These are phyloP conservation scores for Tamandua tetradactyla DNA, from an alignment of 2,797 vertebrate genomes.

Conservation along the genomic window DNA sequence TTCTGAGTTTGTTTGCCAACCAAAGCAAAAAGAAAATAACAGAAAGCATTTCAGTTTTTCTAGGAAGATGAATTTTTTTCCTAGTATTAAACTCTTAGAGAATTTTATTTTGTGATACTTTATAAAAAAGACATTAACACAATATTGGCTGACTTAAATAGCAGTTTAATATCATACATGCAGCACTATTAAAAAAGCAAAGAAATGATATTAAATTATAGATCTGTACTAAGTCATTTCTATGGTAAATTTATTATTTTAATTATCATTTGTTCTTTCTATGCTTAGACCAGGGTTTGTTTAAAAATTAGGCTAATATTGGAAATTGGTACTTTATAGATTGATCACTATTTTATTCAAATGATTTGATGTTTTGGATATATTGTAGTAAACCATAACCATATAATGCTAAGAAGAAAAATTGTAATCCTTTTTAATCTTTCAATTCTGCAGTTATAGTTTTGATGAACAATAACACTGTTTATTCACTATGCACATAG, in stretches of 20 bases:
- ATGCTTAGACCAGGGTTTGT: neutral
- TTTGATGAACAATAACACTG: neutral
- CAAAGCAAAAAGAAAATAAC: neutral
- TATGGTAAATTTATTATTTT: neutral
- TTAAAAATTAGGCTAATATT: neutral
- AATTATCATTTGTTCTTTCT: neutral
- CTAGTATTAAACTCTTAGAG: conserved; percentile 18
- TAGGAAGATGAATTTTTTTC: conserved; percentile 3
- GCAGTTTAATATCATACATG: neutral
- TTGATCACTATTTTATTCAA: conserved; percentile 12
- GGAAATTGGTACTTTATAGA: conserved; percentile 24
- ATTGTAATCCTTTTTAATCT: neutral
- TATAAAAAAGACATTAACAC: neutral
- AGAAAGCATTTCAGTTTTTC: neutral
- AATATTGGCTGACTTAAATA: neutral
- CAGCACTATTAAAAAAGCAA: conserved; percentile 15
- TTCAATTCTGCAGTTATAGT: neutral
- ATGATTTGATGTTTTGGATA: neutral
- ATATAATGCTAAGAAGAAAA: neutral
- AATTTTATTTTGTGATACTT: conserved; percentile 42
- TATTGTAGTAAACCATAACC: neutral
- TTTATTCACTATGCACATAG: neutral
- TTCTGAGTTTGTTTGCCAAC: neutral
- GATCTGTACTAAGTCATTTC: neutral
- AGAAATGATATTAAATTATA: neutral